Evolutionary conservation across 2,113 vertebrate genomes (phyloP), one percentile per base, ranked within the genome.

Genomic region (Engraulis encrasicolus): DNA sequence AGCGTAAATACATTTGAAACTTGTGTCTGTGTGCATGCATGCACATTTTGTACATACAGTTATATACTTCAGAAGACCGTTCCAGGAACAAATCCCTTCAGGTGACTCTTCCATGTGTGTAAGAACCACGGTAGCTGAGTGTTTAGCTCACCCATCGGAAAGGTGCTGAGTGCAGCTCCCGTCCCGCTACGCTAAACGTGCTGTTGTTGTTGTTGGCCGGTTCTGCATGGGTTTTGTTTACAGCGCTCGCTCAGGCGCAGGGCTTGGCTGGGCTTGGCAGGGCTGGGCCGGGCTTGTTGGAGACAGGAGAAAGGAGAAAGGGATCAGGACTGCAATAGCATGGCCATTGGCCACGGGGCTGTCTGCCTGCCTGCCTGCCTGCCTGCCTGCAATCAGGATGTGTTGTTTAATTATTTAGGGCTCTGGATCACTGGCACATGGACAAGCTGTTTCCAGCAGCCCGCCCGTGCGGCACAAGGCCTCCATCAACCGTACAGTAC

Each of bases 391-490:
- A 27, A 34, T 14, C 66, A 74, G 66, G 31, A 34, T 36, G 66
- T 74, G 66, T 74, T n/a, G n/a, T n/a, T n/a, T 34, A 74, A 74
- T 74, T 74, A 74, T 74, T 27, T 31, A 74, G 66, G 1, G 66
- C 11, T 74, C 27, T 27, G 27, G 66, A 31, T 74, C 66, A 14
- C 31, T 34, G 66, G 66, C 23, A 17, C 34, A 36, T n/a, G 34
- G 66, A 36, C 27, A 4, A 31, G 27, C 34, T 36, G 31, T 74
- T 74, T 34, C 27, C 66, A 74, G 66, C 27, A 23, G 31, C 34
- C 31, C 66, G 31, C 34, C 31, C 66, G 31, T 34, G 27, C 15
- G 66, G 66, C 27, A 23, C 12, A 23, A 61, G 58, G 58, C 31
- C 66, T 15, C 52, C n/a, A n/a, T n/a, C n/a, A n/a, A n/a, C n/a